A percentile compares a stretch with the other conserved stretches of the same genome.
Evolutionary conservation across 2,797 vertebrate species (phyloP).

Genomic region (Labeo calbasu): DNA sequence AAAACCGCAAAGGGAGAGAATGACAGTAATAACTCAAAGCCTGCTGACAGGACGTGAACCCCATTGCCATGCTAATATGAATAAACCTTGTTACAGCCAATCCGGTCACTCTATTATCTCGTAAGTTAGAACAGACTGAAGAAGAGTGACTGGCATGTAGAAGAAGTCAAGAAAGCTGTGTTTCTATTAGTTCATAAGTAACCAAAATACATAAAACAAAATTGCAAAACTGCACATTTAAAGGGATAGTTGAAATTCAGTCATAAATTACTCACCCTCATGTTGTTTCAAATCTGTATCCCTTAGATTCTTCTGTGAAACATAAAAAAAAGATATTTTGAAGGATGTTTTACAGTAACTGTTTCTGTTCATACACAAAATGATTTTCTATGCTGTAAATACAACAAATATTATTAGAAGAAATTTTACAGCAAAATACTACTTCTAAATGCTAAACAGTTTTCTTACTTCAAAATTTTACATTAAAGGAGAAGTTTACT

Average conservation of each 20-base stretch:
- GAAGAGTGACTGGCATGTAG: slow-evolving; percentile 34
- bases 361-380: neutral
- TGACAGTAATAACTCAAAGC: slow-evolving; percentile 87
- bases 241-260: neutral
- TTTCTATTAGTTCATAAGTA: neutral
- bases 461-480: no score
- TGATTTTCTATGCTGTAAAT: neutral
- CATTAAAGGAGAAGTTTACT: no score
- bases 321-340: neutral
- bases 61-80: slow-evolving; percentile 83
- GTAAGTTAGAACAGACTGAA: slow-evolving; percentile 55
- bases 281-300: neutral
- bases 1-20: slow-evolving; percentile 75
- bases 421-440: neutral
- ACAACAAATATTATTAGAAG: neutral
- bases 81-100: slow-evolving; percentile 76
- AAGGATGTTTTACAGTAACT: neutral
- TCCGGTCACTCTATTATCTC: slow-evolving; percentile 63
- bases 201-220: neutral
- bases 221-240: neutral
- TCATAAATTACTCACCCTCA: neutral
- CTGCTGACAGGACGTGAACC: slow-evolving; percentile 82
- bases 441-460: no score
- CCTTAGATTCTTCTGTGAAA: neutral
- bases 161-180: neutral